A percentile compares a stretch with the other conserved stretches of the same genome.
Conservation (phyloP, 1,140 invertebrate species). For the Anastrepha ludens region DNA sequence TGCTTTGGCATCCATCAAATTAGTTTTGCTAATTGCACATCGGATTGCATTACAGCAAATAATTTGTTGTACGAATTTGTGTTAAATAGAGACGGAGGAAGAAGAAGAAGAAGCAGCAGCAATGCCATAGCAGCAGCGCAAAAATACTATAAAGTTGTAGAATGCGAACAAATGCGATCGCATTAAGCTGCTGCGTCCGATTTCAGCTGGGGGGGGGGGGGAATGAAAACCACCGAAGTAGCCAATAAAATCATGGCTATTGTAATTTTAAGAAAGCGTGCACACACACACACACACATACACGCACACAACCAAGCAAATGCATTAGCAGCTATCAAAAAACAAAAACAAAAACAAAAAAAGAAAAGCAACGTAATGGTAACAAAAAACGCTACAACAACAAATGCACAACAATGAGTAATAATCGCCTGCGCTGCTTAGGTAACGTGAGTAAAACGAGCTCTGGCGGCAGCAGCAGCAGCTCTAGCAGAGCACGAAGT, state of each 20-base stretch:
- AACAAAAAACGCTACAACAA: conserved; percentile 23
- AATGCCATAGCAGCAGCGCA: neutral
- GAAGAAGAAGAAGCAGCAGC: neutral
- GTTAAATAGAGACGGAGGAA: neutral
- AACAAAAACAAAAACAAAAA: neutral
- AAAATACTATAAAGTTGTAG: neutral
- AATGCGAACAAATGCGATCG: neutral
- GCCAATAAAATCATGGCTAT: conserved; percentile 47
- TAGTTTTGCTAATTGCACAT: conserved; percentile 45
- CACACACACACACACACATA: neutral
- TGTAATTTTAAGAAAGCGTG: neutral
- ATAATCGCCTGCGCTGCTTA: conserved; percentile 21
- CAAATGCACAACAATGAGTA: conserved; percentile 17
- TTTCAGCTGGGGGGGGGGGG: neutral
- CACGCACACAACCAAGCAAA: neutral
- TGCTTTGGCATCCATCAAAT: conserved; percentile 45
- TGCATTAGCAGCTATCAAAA: neutral
- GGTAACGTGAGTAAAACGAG: neutral
- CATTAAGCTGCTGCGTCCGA: conserved; percentile 23
- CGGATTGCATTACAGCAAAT: conserved; percentile 1
- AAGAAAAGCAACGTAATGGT: neutral
- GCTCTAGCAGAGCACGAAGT: neutral
- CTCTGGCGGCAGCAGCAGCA: neutral
- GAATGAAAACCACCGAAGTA: conserved; percentile 37
- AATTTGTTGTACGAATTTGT: neutral